Evolutionary conservation across 2,113 vertebrate genomes (phyloP).

Genomic region (Rhadina sibilatrix): DNA sequence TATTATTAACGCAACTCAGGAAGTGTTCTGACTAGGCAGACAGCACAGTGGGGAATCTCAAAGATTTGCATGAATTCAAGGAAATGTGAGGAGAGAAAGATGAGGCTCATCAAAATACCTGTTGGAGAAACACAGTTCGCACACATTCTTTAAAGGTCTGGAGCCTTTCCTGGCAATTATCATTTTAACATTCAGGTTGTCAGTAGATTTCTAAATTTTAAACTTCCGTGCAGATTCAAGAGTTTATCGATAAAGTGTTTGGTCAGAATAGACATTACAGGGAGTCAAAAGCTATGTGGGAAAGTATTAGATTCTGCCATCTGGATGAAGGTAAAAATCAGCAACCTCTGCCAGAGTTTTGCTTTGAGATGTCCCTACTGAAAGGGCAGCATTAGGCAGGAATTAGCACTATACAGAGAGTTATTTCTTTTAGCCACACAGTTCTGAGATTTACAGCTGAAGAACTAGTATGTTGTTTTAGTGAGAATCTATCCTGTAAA

Average conservation of each 20-base stretch:
- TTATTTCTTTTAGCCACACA: background rate
- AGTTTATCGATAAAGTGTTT: background rate
- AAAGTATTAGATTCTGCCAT: background rate
- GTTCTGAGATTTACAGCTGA: background rate
- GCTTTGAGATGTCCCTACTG: background rate
- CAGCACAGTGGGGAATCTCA: background rate
- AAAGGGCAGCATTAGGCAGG: background rate
- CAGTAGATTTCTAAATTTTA: background rate
- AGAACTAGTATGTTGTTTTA: background rate
- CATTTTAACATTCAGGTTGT: background rate
- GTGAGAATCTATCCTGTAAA: background rate
- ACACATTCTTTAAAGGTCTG: background rate
- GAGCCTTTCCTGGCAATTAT: background rate
- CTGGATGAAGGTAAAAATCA: background rate
- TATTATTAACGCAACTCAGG: slow-evolving; percentile 42
- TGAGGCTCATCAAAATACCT: background rate
- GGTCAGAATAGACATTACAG: background rate
- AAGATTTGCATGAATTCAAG: background rate
- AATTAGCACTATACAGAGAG: background rate
- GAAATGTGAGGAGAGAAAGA: background rate
- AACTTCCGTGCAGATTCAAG: background rate
- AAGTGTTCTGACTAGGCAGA: slow-evolving; percentile 10
- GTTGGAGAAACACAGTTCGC: background rate
- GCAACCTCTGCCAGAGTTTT: background rate
- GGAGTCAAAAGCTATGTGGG: rapidly evolving